Base-by-base conservation (phyloP, 2,113 vertebrate genomes). In the Anguilla rostrata region DNA sequence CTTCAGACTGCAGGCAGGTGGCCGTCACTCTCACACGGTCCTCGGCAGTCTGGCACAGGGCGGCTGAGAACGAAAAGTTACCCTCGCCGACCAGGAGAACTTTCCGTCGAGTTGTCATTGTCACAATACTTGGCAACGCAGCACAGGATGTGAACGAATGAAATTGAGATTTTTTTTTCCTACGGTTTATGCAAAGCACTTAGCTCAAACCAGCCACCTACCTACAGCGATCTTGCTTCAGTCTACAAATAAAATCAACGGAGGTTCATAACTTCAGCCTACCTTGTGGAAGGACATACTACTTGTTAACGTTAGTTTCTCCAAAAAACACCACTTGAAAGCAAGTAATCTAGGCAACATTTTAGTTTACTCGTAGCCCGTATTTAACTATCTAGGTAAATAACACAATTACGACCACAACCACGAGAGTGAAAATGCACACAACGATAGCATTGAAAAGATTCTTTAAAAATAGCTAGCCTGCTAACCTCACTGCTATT, bases 71-170 rank as follows among this genome's bases (percentile, higher is more conserved):
- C 0, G 98, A 98, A 90, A 99, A 99, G 89, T 99, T 99, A 34
- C 98, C 98, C 85, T 99, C 98, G 53, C 98, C 98, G 29, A 99
- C 95, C 88, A 99, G 92, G 81, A 99, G 92, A 78, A 97, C 86
- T 26, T 92, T 89, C n/a, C 89, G 89, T 0, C 0, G 14, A 39
- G 79, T 26, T 4, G 9, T 90, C 95, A 94, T 95, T 0, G n/a
- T 80, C 22, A 46, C 5, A 34, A 26, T 14, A 29, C 14, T 78
- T 84, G 56, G 16, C 18, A 85, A 39, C 18, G 87, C 46, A 41
- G 39, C 29, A 12, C 75, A 80, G 39, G 16, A 40, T 41, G 75
- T 29, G 34, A 40, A 41, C 39, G 41, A 40, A 41, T 80, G 4
- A 8, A 39, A 40, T 40, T 53, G 49, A 53, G 22, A 63, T 34